These are phyloP conservation scores for Eutrigla gurnardus DNA, from an alignment of 2,797 vertebrate species.

Conservation along the genomic window DNA sequence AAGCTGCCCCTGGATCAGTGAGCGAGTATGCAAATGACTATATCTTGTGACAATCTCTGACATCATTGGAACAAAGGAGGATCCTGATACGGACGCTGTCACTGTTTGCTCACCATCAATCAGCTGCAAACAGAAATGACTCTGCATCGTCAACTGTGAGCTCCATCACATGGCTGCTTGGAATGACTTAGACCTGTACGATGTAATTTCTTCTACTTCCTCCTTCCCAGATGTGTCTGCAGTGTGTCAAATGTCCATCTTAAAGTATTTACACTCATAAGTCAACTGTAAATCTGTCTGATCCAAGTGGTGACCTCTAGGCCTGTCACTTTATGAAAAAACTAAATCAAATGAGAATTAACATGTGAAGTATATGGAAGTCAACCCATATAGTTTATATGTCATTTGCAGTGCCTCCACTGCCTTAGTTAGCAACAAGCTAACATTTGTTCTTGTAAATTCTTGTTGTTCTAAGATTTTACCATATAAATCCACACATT, in stretches of 20 bases:
- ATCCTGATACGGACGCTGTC: slow-evolving; percentile 55
- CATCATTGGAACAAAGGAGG: slow-evolving; percentile 76
- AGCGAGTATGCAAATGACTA: slow-evolving; percentile 54
- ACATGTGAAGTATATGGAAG: background rate
- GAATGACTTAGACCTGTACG: slow-evolving; percentile 14
- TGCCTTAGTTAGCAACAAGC: too few species aligned
- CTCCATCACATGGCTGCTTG: slow-evolving; percentile 26
- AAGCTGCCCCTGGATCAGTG: slow-evolving; percentile 45
- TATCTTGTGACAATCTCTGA: slow-evolving; percentile 80
- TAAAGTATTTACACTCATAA: background rate
- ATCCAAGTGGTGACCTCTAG: background rate
- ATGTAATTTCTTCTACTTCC: background rate
- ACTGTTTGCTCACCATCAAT: background rate
- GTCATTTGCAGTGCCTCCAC: background rate
- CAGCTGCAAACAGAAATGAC: slow-evolving; percentile 26
- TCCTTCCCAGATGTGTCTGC: background rate
- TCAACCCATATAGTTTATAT: background rate
- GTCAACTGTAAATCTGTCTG: background rate
- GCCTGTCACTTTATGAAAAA: background rate
- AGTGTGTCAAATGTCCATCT: background rate
- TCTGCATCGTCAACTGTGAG: slow-evolving; percentile 20
- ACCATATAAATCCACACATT: background rate
- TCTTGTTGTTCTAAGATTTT: background rate
- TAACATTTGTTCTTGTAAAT: background rate
- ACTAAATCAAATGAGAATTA: background rate